Evolutionary conservation across 2,888 invertebrate genomes (phyloP).

Genomic region (Sialis lutaria): DNA sequence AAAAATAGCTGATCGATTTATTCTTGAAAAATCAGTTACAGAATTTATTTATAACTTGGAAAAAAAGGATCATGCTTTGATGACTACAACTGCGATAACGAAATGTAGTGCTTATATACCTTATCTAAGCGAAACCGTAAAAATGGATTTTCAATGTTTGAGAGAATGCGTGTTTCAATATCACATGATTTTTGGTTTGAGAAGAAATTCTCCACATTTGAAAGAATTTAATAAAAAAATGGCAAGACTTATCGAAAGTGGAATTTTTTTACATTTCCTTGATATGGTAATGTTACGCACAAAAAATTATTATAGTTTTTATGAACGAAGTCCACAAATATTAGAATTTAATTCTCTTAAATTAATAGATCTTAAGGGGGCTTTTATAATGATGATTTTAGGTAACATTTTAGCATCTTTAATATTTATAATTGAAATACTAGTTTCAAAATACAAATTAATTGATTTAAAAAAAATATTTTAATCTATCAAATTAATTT

Average conservation of each 20-base stretch:
- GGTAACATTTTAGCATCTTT: neutral
- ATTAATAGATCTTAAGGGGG: conserved; percentile 2
- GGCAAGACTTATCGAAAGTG: neutral
- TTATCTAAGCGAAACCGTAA: neutral
- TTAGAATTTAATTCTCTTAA: neutral
- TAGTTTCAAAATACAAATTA: neutral
- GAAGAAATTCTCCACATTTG: neutral
- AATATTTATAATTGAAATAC: conserved; percentile 5
- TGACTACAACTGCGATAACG: neutral
- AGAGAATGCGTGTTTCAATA: neutral
- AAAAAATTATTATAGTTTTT: neutral
- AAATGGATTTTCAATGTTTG: neutral
- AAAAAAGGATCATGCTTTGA: neutral
- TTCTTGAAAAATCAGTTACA: neutral
- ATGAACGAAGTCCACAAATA: neutral
- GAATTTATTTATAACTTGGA: neutral
- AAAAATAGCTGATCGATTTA: neutral
- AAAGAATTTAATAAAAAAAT: neutral
- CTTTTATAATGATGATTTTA: conserved; percentile 2
- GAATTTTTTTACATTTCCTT: neutral
- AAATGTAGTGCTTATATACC: neutral
- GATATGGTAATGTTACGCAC: neutral
- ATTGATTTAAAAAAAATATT: neutral
- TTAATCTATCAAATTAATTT: no score
- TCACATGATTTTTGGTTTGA: neutral